Percentiles rank a stretch among this genome's conserved stretches.
phyloP scores from a whole-genome alignment of 2,113 vertebrate genomes.

The Paraplagusia blochii region DNA sequence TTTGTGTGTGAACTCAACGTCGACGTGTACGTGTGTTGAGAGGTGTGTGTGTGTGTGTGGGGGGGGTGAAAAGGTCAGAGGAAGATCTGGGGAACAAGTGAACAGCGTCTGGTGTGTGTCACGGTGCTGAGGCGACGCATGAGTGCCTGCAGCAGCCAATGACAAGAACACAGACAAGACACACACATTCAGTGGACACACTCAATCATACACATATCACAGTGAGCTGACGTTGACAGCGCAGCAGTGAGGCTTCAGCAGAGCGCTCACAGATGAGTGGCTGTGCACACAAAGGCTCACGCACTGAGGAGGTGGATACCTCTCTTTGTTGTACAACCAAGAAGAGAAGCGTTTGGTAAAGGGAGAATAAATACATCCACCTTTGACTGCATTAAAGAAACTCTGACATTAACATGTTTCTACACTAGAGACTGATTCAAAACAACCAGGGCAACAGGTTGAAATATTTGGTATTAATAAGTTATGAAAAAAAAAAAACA shows the following conservation, averaged over 20 bases:
- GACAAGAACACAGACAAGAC: slow-evolving; percentile 68
- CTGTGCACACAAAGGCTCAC: slow-evolving; percentile 20
- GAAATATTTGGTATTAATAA: background rate
- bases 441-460: background rate
- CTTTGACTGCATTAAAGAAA: slow-evolving; percentile 26
- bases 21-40: slow-evolving; percentile 49
- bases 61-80: slow-evolving; percentile 72
- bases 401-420: slow-evolving; percentile 7
- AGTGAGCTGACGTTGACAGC: slow-evolving; percentile 68
- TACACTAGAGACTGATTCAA: slow-evolving; percentile 8
- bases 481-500: slow-evolving; percentile 9
- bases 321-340: slow-evolving; percentile 68
- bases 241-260: slow-evolving; percentile 62
- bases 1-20: slow-evolving; percentile 42
- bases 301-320: slow-evolving; percentile 34
- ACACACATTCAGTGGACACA: slow-evolving; percentile 43
- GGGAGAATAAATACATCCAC: slow-evolving; percentile 32
- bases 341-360: slow-evolving; percentile 15
- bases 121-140: slow-evolving; percentile 75
- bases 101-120: slow-evolving; percentile 75
- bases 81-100: slow-evolving; percentile 74
- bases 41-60: slow-evolving; percentile 59
- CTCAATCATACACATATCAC: slow-evolving; percentile 72
- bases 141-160: slow-evolving; percentile 71
- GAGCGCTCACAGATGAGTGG: slow-evolving; percentile 67